Percentiles rank a stretch among this genome's conserved stretches.
phyloP scores from a whole-genome alignment of 2,888 invertebrate species.

The Eulithis prunata region DNA sequence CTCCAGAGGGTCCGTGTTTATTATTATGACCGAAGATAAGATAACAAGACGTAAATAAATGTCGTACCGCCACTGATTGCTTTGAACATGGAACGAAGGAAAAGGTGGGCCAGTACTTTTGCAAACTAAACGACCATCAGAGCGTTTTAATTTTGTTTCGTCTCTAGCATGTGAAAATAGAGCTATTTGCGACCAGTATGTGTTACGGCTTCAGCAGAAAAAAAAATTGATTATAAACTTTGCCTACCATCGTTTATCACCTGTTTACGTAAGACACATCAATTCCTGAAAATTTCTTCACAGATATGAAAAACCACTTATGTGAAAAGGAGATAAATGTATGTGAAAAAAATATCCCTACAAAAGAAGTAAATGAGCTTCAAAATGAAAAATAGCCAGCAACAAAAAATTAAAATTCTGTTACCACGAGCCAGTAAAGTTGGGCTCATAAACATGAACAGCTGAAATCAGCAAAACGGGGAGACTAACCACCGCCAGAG shows the following conservation, averaged over 20 bases:
- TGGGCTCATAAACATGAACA: constrained; percentile 49
- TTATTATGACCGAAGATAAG: constrained; percentile 52
- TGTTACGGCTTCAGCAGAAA: too few species aligned
- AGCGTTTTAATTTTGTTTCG: too few species aligned
- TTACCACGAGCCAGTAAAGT: constrained; percentile 47
- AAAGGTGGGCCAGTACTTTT: constrained; percentile 6
- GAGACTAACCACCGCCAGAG: constrained; percentile 22
- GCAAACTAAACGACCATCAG: neutral
- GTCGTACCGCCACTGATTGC: constrained; percentile 32
- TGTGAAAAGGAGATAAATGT: too few species aligned
- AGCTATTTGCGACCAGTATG: too few species aligned
- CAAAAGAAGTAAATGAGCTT: neutral
- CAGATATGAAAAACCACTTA: too few species aligned
- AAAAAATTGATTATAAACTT: too few species aligned
- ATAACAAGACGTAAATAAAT: constrained; percentile 50
- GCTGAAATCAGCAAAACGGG: constrained; percentile 38
- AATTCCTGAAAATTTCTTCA: too few species aligned
- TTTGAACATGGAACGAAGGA: constrained; percentile 1
- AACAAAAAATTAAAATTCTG: constrained; percentile 47
- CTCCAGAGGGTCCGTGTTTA: constrained; percentile 48
- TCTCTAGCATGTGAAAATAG: too few species aligned
- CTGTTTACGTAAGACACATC: too few species aligned
- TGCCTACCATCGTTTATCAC: too few species aligned
- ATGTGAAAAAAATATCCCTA: too few species aligned
- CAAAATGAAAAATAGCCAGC: constrained; percentile 34